Evolutionary conservation across 2,113 vertebrate species (phyloP).

Genomic region (Antechinus stuartii): DNA sequence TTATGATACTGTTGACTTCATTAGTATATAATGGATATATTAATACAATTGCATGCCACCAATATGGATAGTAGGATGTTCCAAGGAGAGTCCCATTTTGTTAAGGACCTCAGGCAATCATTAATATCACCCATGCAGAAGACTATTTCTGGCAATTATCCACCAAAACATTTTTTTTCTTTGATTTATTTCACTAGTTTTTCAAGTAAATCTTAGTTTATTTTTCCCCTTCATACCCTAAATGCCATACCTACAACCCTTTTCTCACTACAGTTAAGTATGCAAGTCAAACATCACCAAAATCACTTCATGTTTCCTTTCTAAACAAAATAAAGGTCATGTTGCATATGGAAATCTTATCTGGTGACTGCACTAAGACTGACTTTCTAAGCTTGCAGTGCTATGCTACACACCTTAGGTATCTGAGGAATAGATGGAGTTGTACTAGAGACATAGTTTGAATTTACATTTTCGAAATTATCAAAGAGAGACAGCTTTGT

Average conservation of each 20-base stretch:
- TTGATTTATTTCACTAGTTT: background rate
- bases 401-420: background rate
- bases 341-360: background rate
- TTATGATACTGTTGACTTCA: too few relatives aligned
- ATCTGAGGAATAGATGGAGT: background rate
- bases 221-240: background rate
- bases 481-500: fast-evolving
- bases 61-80: too few relatives aligned
- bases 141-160: conserved; percentile 17
- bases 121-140: conserved; percentile 27
- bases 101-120: background rate
- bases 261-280: background rate
- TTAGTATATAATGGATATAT: too few relatives aligned
- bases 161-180: conserved; percentile 22
- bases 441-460: background rate
- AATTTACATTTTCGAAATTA: background rate
- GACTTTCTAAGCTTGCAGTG: background rate
- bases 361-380: background rate
- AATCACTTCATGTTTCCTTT: background rate
- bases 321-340: background rate
- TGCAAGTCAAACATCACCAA: conserved; percentile 27
- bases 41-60: too few relatives aligned
- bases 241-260: background rate
- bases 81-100: too few relatives aligned
- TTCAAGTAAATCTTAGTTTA: background rate